Percentiles rank a stretch among this genome's conserved stretches.
phyloP scores from a whole-genome alignment of 2,113 vertebrate genomes.

The Microcebus lehilahytsara region DNA sequence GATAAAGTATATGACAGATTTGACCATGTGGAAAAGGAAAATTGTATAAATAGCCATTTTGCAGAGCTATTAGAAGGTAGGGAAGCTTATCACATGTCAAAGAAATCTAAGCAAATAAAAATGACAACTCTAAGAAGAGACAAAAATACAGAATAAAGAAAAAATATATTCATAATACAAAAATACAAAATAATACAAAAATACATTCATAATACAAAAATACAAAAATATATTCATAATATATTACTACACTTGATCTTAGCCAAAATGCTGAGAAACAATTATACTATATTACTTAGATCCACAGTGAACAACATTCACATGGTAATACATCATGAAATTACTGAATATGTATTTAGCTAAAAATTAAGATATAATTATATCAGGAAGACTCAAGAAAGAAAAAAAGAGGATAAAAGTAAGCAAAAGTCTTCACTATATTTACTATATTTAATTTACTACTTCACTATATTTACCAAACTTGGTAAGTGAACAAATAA shows the following conservation, averaged over 20 bases:
- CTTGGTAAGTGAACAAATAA: conserved; percentile 1
- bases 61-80: neutral
- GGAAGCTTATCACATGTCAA: neutral
- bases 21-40: conserved; percentile 34
- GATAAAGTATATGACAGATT: conserved; percentile 17
- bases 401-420: neutral
- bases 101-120: conserved; percentile 46
- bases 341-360: neutral
- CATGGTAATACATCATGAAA: neutral
- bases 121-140: conserved; percentile 15
- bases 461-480: neutral
- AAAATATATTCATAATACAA: neutral
- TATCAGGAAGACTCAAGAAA: neutral
- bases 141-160: neutral
- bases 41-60: conserved; percentile 20
- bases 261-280: too few relatives aligned
- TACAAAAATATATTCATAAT: neutral
- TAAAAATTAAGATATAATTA: conserved; percentile 49
- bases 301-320: neutral
- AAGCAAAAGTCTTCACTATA: neutral
- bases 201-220: neutral
- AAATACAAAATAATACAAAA: neutral
- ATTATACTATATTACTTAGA: neutral
- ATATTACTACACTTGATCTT: neutral
- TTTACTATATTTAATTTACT: neutral